These are phyloP conservation scores for Periophthalmus magnuspinnatus DNA, from an alignment of 2,797 vertebrate species.

Conservation along the genomic window DNA sequence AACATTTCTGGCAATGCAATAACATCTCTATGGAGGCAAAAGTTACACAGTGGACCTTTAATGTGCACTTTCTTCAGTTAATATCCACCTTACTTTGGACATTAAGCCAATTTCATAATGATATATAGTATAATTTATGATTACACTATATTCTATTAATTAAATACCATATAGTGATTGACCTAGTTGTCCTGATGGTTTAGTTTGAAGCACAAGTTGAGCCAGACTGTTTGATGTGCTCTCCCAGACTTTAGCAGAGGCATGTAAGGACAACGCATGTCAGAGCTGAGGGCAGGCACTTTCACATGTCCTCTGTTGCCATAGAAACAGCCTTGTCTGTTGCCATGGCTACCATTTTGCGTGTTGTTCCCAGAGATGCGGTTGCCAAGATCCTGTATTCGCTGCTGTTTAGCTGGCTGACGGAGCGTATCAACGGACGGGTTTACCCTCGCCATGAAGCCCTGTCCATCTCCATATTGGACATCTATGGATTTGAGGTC, in stretches of 20 bases:
- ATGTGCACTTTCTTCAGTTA: neutral
- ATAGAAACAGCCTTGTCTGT: constrained; percentile 72
- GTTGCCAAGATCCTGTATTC: constrained; percentile 97
- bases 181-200: constrained; percentile 27
- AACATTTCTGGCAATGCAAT: too few species aligned
- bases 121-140: neutral
- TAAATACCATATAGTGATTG: neutral
- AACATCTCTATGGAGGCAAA: too few species aligned
- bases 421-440: constrained; percentile 88
- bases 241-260: constrained; percentile 57
- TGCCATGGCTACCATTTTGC: constrained; percentile 72
- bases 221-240: constrained; percentile 50
- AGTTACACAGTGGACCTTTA: too few species aligned
- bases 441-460: constrained; percentile 88
- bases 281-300: constrained; percentile 49
- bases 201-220: constrained; percentile 23
- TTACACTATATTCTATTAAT: neutral
- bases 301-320: constrained; percentile 75
- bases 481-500: constrained; percentile 98
- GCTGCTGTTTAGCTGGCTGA: constrained; percentile 93
- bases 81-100: constrained; percentile 2
- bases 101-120: neutral
- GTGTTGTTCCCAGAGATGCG: constrained; percentile 79
- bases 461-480: constrained; percentile 90
- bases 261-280: constrained; percentile 68